Evolutionary conservation across 2,113 vertebrate genomes (phyloP), one percentile per base, ranked within the genome.

Genomic region (Eira barbara): DNA sequence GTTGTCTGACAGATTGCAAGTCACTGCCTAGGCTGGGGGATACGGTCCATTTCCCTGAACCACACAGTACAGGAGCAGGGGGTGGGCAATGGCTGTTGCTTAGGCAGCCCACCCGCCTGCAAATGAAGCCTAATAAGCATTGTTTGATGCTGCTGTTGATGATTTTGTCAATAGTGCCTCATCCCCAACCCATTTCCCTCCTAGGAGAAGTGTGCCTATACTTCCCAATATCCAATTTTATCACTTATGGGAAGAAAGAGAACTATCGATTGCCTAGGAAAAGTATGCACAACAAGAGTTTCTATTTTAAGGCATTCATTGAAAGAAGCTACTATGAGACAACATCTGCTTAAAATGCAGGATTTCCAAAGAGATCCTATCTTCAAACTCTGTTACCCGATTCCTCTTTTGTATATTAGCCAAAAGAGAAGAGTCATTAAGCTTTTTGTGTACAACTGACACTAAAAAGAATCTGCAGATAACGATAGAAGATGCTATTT

Each of bases 381-480:
- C 92, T 98, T 98, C 93, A 98, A 97, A 96, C 11, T 97, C 27
- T 91, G 97, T 97, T 94, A 97, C 85, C 95, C 96, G 89, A 96
- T 97, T 98, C 98, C 63, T 88, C 78, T 98, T 98, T 97, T 98
- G 96, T 95, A 91, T 94, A 47, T 87, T 96, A 79, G 76, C 39
- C 89, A 96, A 79, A 92, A 71, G 97, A 98, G 97, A 98, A 98
- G 1, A 95, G 73, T 94, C 80, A 13, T 97, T 96, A 96, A 91
- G 91, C n/a, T 97, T 91, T 97, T 95, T 92, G 98, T 92, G 86
- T 79, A 98, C 86, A 97, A 96, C 65, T 96, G 94, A 98, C 95
- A 98, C 81, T 76, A 96, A 98, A 98, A 98, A 97, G 97, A 97
- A 93, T 98, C 61, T 96, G 71, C 31, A 98, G 96, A 97, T 96